These are phyloP conservation scores for Ispidina lecontei DNA, from an alignment of 2,797 vertebrate species.

Conservation along the genomic window DNA sequence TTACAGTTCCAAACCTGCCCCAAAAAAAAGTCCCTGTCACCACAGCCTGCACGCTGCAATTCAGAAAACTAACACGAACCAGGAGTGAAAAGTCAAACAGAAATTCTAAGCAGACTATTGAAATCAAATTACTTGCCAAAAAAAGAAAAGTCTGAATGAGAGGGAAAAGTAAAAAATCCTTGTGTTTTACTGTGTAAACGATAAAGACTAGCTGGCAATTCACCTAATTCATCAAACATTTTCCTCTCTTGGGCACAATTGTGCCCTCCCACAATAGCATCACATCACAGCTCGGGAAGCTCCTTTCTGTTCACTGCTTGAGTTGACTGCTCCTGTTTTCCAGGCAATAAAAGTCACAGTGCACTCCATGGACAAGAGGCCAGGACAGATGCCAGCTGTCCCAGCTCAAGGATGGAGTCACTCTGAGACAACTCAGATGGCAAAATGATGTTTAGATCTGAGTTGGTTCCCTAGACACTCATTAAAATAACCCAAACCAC, in stretches of 20 bases:
- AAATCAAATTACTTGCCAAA: background rate
- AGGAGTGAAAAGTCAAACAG: background rate
- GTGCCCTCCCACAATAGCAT: background rate
- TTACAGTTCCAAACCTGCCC: slow-evolving; percentile 35
- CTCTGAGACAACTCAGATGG: background rate
- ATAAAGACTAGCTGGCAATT: background rate
- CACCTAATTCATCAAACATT: background rate
- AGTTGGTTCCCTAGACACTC: background rate
- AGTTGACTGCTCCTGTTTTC: background rate
- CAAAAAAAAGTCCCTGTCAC: slow-evolving; percentile 14
- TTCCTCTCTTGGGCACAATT: background rate
- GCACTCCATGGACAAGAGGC: background rate
- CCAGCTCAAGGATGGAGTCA: background rate
- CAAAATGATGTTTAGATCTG: background rate
- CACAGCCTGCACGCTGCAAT: background rate
- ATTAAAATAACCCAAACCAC: background rate
- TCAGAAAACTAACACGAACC: background rate
- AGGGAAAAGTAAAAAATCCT: background rate
- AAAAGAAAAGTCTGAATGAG: background rate
- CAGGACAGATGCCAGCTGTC: accelerated
- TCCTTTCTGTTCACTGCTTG: background rate
- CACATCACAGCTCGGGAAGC: background rate
- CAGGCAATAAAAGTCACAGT: accelerated
- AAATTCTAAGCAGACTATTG: background rate
- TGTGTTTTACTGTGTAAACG: background rate